Evolutionary conservation across 2,888 invertebrate genomes (phyloP).

Genomic region (Trichogramma dendrolimi): DNA sequence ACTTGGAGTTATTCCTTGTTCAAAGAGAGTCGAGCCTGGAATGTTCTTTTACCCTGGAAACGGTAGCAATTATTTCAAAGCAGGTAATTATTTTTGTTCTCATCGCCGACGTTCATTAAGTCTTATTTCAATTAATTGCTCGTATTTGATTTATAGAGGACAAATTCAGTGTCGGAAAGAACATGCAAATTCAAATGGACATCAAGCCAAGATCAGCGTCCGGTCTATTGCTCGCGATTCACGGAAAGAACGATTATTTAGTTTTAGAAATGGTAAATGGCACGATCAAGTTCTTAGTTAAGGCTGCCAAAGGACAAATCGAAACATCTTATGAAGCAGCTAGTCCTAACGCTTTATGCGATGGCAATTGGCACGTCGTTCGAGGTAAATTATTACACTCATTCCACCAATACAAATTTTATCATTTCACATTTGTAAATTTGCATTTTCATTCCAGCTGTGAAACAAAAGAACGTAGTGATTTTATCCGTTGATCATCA

Average conservation of each 20-base stretch:
- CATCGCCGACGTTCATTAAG: neutral
- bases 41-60: conserved; percentile 78
- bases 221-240: conserved; percentile 82
- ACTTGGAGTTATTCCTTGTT: conserved; percentile 72
- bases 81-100: conserved; percentile 50
- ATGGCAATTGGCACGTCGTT: conserved; percentile 92
- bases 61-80: conserved; percentile 68
- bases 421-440: neutral
- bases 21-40: conserved; percentile 73
- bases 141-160: conserved; percentile 56
- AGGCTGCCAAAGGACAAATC: conserved; percentile 78
- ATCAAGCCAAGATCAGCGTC: conserved; percentile 80
- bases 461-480: conserved; percentile 87
- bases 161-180: conserved; percentile 73
- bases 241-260: conserved; percentile 75
- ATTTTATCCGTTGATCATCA: conserved; percentile 81
- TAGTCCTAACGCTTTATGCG: conserved; percentile 73
- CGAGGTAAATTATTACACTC: conserved; percentile 55
- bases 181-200: conserved; percentile 76
- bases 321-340: conserved; percentile 67
- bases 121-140: neutral
- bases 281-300: conserved; percentile 75
- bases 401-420: conserved; percentile 4
- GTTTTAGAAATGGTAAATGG: conserved; percentile 86
- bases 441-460: conserved; percentile 55